Percentiles rank a stretch among this genome's conserved stretches.
These are phyloP conservation scores for Chlorocebus sabaeus DNA, from an alignment of 2,113 vertebrate genomes.

Conservation along the genomic window DNA sequence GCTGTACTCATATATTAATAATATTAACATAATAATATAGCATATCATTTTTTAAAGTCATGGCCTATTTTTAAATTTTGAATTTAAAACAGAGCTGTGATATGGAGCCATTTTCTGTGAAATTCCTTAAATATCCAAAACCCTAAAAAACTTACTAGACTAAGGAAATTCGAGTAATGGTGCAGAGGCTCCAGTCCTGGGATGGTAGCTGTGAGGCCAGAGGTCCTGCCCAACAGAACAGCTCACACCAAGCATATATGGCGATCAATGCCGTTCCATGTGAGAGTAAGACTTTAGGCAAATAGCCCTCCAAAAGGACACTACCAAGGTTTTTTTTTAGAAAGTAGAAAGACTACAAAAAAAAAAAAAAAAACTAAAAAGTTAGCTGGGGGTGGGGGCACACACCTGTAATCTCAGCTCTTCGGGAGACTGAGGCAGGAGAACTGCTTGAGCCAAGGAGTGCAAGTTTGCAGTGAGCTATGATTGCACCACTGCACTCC, in stretches of 20 bases:
- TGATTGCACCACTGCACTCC: no score
- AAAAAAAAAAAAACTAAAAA: neutral
- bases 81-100: neutral
- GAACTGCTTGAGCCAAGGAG: no score
- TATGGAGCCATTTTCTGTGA: neutral
- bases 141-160: no score
- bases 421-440: no score
- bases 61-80: neutral
- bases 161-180: rapidly evolving
- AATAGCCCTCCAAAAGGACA: neutral
- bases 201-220: rapidly evolving
- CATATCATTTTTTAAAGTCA: neutral
- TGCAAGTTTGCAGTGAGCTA: no score
- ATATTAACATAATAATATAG: neutral
- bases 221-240: neutral
- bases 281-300: neutral
- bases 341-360: no score
- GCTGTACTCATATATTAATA: neutral
- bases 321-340: neutral
- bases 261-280: neutral
- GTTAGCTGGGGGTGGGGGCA: no score
- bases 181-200: neutral
- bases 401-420: no score
- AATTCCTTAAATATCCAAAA: neutral
- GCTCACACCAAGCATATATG: neutral